Evolutionary conservation across 2,888 invertebrate genomes (phyloP), one percentile per base, ranked within the genome.

Genomic region (Phortica magna): DNA sequence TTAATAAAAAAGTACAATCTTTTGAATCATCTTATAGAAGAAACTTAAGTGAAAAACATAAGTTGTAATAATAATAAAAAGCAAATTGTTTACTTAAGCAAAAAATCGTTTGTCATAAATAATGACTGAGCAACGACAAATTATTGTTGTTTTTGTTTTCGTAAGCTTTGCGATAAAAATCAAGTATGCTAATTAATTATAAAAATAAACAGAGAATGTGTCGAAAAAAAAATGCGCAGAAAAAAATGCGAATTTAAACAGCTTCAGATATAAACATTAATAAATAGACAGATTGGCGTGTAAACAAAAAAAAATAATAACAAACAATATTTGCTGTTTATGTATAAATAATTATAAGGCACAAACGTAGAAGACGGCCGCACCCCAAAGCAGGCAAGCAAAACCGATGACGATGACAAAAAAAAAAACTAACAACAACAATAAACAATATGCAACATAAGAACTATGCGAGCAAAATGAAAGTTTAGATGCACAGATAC

Each of bases 181-280:
- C 65, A 17, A 65, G 14, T 65, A n/a, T 65, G 65, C 41, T 65
- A 65, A 65, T 65, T 65, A 65, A 65, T 65, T 41, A 65, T 65
- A 39, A 12, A 65, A 41, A 65, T 41, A 65, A 65, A 65, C 65
- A 65, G n/a, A n/a, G n/a, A n/a, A n/a, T n/a, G n/a, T n/a, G n/a
- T n/a, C n/a, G n/a, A n/a, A n/a, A n/a, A 39, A 65, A n/a, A n/a
- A 19, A 31, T 31, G 10, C 10, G 41, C 14, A 41, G 41, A 17
- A 65, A 65, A 65, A 65, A 65, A 65, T 39, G 14, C 31, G 10
- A 61, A 61, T 48, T 14, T 48, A 70, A 67, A 41, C 42, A n/a
- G 39, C 22, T 42, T 55, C 31, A 31, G 39, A 55, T 71, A 71
- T 22, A 22, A 12, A 41, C 19, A 48, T 19, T 12, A 65, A 41